phyloP scores from a whole-genome alignment of 2,113 vertebrate species.

The Origma solitaria region DNA sequence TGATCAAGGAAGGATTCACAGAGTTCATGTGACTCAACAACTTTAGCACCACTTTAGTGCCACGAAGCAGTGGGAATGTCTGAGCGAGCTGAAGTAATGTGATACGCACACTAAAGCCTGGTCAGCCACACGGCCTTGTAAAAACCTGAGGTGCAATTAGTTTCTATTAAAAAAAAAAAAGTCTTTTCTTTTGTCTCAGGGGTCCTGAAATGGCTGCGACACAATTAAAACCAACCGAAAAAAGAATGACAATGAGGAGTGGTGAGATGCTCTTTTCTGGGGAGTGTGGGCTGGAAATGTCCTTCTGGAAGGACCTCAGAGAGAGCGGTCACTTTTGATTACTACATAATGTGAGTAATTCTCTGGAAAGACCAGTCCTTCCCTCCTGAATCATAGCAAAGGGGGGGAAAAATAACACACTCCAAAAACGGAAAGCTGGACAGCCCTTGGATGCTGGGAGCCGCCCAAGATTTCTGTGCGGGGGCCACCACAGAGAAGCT shows the following conservation, averaged over 20 bases:
- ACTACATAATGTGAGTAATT: slow-evolving; percentile 56
- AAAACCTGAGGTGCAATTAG: slow-evolving; percentile 8
- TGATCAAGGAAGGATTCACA: neutral
- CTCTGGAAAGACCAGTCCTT: slow-evolving; percentile 46
- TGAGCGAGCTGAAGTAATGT: neutral
- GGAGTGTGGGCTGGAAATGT: slow-evolving; percentile 22
- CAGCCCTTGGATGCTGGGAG: neutral
- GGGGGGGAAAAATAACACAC: slow-evolving; percentile 36
- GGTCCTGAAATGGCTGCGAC: neutral
- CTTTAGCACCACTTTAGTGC: neutral
- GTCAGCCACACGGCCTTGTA: neutral
- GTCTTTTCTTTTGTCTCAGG: neutral
- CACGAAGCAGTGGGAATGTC: neutral
- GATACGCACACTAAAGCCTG: neutral
- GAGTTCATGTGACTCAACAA: neutral
- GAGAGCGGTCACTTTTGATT: slow-evolving; percentile 57
- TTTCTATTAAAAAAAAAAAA: neutral
- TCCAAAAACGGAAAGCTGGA: slow-evolving; percentile 10
- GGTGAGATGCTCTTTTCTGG: slow-evolving; percentile 29
- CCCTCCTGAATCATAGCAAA: slow-evolving; percentile 43
- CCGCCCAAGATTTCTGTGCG: neutral
- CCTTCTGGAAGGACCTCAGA: slow-evolving; percentile 55
- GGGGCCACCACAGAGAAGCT: neutral
- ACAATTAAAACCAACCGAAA: neutral
- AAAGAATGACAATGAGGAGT: neutral